These are phyloP conservation scores for Periplaneta americana DNA, from an alignment of 1,140 invertebrate genomes.

Conservation along the genomic window DNA sequence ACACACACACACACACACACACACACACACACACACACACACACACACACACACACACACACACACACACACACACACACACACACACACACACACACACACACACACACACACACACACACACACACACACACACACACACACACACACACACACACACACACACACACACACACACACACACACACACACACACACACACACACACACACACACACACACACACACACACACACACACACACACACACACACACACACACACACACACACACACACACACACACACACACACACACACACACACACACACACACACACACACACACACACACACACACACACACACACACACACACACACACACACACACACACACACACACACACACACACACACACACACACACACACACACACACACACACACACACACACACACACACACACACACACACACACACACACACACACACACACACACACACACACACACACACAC, in stretches of 20 bases:
- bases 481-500: neutral
- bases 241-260: constrained; percentile 18
- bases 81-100: constrained; percentile 30
- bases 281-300: constrained; percentile 1
- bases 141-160: constrained; percentile 30
- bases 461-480: neutral
- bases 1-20: constrained; percentile 29
- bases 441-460: neutral
- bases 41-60: constrained; percentile 30
- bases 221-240: constrained; percentile 18
- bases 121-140: constrained; percentile 29
- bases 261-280: constrained; percentile 17
- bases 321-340: neutral
- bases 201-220: constrained; percentile 20
- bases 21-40: constrained; percentile 27
- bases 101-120: constrained; percentile 27
- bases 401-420: neutral
- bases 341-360: neutral
- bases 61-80: constrained; percentile 32
- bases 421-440: neutral
- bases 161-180: constrained; percentile 22
- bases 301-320: neutral
- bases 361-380: neutral
- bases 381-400: neutral
- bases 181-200: constrained; percentile 17